phyloP scores from a whole-genome alignment of 1,140 invertebrate species.

The Drosophila ercepeae region DNA sequence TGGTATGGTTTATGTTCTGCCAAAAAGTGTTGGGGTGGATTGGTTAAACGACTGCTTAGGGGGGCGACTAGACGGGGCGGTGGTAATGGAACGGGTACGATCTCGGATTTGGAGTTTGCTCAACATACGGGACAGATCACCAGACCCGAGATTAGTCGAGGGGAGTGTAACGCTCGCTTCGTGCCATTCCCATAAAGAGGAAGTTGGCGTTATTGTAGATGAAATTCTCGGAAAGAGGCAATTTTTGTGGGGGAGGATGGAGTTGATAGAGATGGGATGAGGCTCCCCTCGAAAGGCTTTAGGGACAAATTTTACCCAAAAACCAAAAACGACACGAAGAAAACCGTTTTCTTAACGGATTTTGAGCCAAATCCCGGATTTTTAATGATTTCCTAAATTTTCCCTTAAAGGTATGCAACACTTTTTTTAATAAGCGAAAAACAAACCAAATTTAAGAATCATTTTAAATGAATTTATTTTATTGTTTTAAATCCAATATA shows the following conservation, averaged over 20 bases:
- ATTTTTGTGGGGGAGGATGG: conserved; percentile 17
- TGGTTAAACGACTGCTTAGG: neutral
- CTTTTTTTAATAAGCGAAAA: neutral
- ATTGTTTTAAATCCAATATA: neutral
- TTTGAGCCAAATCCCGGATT: neutral
- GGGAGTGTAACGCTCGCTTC: conserved; percentile 3
- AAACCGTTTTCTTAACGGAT: no score
- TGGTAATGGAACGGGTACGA: conserved; percentile 1
- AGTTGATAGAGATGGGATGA: neutral
- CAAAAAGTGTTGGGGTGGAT: conserved; percentile 67
- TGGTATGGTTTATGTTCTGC: conserved; percentile 75
- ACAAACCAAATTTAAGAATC: no score
- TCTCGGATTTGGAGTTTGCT: conserved; percentile 42
- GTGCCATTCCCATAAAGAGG: conserved; percentile 22
- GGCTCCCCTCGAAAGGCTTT: neutral
- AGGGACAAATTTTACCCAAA: neutral
- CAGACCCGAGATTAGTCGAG: conserved; percentile 56
- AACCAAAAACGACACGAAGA: no score
- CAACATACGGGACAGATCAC: conserved; percentile 61
- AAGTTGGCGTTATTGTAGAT: conserved; percentile 46
- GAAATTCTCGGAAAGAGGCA: conserved; percentile 51
- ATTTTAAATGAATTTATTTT: no score
- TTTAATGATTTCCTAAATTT: neutral
- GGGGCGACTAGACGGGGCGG: neutral
- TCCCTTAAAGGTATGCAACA: conserved; percentile 53